phyloP scores from a whole-genome alignment of 2,888 invertebrate species.

The Neoitamus cyanurus region DNA sequence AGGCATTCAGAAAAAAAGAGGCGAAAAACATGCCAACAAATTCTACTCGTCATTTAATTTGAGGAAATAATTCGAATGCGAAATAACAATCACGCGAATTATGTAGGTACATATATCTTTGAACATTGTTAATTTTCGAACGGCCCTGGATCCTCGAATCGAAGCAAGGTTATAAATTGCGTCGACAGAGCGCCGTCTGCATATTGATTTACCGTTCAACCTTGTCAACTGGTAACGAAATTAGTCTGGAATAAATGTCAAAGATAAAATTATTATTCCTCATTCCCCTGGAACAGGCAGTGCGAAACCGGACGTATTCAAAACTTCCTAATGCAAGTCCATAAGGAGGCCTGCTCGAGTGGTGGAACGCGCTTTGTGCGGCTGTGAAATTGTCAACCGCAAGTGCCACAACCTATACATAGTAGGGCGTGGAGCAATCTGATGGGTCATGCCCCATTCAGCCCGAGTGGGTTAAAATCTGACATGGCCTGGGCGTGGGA shows the following conservation, averaged over 20 bases:
- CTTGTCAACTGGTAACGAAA: slow-evolving; percentile 17
- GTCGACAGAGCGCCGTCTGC: background rate
- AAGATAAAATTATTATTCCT: slow-evolving; percentile 13
- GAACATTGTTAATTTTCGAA: background rate
- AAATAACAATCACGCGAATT: background rate
- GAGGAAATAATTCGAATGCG: background rate
- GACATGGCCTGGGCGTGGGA: background rate
- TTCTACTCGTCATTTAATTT: background rate
- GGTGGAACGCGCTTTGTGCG: background rate
- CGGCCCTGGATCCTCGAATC: background rate
- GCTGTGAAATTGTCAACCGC: background rate
- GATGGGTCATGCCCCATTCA: background rate
- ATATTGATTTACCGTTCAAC: background rate
- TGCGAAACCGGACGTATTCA: background rate
- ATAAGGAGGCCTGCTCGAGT: background rate
- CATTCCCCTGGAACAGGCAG: background rate
- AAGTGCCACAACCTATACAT: background rate
- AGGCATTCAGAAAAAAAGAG: background rate
- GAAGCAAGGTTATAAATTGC: background rate
- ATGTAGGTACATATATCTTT: background rate
- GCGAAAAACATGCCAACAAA: background rate
- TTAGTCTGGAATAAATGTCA: slow-evolving; percentile 11
- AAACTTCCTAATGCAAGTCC: background rate
- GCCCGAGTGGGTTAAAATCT: slow-evolving; percentile 7
- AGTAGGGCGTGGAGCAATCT: background rate